phyloP scores from a whole-genome alignment of 1,140 invertebrate species.

The Trissolcus basalis region DNA sequence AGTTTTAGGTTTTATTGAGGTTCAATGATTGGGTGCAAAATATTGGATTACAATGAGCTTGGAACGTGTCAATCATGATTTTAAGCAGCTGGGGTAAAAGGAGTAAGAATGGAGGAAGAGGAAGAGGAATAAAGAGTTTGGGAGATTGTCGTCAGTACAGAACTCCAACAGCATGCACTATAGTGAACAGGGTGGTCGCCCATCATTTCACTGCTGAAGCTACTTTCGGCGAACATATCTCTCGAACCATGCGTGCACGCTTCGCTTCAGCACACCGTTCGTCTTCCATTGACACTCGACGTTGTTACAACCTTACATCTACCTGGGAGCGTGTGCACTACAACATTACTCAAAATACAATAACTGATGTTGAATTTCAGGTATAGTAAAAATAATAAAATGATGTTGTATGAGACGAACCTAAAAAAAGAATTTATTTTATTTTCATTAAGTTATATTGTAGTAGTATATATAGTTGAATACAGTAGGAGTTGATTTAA shows the following conservation, averaged over 20 bases:
- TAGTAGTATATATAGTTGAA: too few relatives aligned
- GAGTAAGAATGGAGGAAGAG: constrained; percentile 1
- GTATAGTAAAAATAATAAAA: too few relatives aligned
- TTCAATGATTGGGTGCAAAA: background rate
- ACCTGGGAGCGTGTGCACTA: background rate
- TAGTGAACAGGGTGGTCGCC: constrained; percentile 38
- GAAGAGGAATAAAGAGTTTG: constrained; percentile 16
- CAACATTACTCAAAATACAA: too few relatives aligned
- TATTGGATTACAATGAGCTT: constrained; percentile 21
- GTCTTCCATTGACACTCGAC: constrained; percentile 32
- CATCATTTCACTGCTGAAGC: constrained; percentile 38
- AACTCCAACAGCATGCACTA: constrained; percentile 24
- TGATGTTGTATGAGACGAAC: too few relatives aligned
- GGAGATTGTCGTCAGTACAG: constrained; percentile 21
- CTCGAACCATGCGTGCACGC: constrained; percentile 26
- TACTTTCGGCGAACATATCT: constrained; percentile 45
- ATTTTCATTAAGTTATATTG: too few relatives aligned
- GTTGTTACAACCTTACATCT: constrained; percentile 19
- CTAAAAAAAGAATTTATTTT: too few relatives aligned
- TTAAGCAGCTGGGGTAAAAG: constrained; percentile 9
- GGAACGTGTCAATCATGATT: constrained; percentile 14
- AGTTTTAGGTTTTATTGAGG: too few relatives aligned
- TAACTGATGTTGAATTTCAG: too few relatives aligned
- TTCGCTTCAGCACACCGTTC: constrained; percentile 23
- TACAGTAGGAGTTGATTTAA: too few relatives aligned